These are phyloP conservation scores for Ornithoptera alexandrae DNA, from an alignment of 2,888 invertebrate species.

Conservation along the genomic window DNA sequence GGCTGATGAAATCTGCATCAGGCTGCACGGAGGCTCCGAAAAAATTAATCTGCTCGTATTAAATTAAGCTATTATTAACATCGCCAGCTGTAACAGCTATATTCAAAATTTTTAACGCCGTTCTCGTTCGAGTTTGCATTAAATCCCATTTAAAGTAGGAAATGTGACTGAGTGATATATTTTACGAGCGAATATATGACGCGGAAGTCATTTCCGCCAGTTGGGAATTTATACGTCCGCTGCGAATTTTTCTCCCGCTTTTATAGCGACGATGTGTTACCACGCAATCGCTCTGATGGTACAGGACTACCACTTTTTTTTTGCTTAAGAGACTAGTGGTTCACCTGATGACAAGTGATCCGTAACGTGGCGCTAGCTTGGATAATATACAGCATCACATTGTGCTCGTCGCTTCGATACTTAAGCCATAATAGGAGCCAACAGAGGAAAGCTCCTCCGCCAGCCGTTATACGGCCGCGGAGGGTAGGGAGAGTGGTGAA, in stretches of 20 bases:
- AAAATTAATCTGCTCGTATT: constrained; percentile 11
- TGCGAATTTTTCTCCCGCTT: constrained; percentile 24
- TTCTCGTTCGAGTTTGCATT: constrained; percentile 16
- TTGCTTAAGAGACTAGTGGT: background rate
- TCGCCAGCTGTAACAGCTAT: constrained; percentile 1
- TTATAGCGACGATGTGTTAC: constrained; percentile 3
- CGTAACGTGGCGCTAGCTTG: too few relatives aligned
- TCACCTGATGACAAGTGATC: too few relatives aligned
- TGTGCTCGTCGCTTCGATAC: too few relatives aligned
- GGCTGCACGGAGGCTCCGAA: constrained; percentile 7
- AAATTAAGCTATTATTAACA: constrained; percentile 17
- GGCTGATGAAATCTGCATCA: constrained; percentile 8
- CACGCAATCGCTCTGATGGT: background rate
- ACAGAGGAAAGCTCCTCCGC: too few relatives aligned
- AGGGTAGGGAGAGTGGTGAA: too few relatives aligned
- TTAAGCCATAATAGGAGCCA: too few relatives aligned
- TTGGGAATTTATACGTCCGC: constrained; percentile 25
- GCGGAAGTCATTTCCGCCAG: constrained; percentile 30
- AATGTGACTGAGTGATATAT: constrained; percentile 25
- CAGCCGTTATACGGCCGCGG: too few relatives aligned
- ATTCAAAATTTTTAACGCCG: constrained; percentile 4
- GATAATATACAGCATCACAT: too few relatives aligned
- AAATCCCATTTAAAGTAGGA: constrained; percentile 12
- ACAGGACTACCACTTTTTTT: background rate
- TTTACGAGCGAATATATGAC: constrained; percentile 30